Base-by-base conservation (phyloP, 1,140 invertebrate genomes). In the Ceratosolen fusciceps region DNA sequence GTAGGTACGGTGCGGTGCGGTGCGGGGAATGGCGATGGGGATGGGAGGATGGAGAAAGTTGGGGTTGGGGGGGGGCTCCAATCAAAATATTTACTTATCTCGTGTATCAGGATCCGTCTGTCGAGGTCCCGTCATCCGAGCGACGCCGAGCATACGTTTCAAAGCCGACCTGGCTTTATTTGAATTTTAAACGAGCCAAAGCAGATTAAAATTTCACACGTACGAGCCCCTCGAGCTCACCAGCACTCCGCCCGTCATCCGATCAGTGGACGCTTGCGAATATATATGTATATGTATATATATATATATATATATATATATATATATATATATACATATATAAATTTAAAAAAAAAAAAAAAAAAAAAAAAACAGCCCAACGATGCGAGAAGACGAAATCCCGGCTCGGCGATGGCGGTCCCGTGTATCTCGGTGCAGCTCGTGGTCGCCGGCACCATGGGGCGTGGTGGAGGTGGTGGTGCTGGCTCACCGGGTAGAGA, bases 181-280 rank as follows among this genome's bases (percentile, higher is more conserved):
- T 80, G 68, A 80, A 80, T 80, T 80, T 76, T 80, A 80, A 80
- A 80, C 79, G 79, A 73, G 56, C 67, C 74, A 72, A 73, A 73
- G 79, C 74, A 80, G 79, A 80, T 80, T 80, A 80, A 80, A 80
- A 77, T 73, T 80, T 80, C 79, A 80, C 79, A 70, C 77, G 60
- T 54, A 60, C 4, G n/a, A 65, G 47, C 71, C 77, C 71, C 31
- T 54, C 34, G 52, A 60, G 16, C 14, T 37, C 70, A 19, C 52
- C 34, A 65, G 29, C 31, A n/a, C n/a, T 58, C 72, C 37, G 29
- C 62, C 31, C 47, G 52, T 68, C 43, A 34, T n/a, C 21, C 49
- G 65, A 47, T 76, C 52, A 14, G 74, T 43, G 29, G 21, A 16
- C 26, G 21, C 74, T 49, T 31, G 26, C 26, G 24, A 74, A 76